These are phyloP conservation scores for Zele albiditarsus DNA, from an alignment of 2,888 invertebrate genomes.

Conservation along the genomic window DNA sequence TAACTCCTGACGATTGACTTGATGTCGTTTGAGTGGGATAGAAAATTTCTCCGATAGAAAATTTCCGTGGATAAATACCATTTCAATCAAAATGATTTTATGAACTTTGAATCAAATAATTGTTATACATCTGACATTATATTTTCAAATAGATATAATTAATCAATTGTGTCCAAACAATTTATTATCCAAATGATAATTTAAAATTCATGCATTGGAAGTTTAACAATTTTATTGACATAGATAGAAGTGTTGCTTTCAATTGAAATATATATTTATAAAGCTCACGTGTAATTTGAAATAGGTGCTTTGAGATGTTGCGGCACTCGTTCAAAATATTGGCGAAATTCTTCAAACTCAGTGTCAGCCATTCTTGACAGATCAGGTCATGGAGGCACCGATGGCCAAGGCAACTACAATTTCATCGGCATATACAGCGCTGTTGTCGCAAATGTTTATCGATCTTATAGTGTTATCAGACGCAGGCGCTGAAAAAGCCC, in stretches of 20 bases:
- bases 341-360: conserved; percentile 94
- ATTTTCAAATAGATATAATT: background rate
- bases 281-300: conserved; percentile 92
- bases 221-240: background rate
- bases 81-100: too few relatives aligned
- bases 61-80: too few relatives aligned
- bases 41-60: too few relatives aligned
- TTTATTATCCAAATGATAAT: background rate
- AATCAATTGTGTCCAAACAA: background rate
- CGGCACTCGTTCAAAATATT: conserved; percentile 87
- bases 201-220: background rate
- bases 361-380: conserved; percentile 86
- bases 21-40: too few relatives aligned
- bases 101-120: too few relatives aligned
- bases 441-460: conserved; percentile 61
- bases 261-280: background rate
- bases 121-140: background rate
- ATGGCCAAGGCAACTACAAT: conserved; percentile 48
- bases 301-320: conserved; percentile 86
- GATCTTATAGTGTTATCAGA: conserved; percentile 59
- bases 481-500: conserved; percentile 50
- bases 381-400: conserved; percentile 49
- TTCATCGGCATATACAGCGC: conserved; percentile 52
- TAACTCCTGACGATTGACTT: too few relatives aligned
- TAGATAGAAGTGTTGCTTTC: background rate